Conservation (phyloP, 2,113 vertebrate species). For the Pelecanus crispus region DNA sequence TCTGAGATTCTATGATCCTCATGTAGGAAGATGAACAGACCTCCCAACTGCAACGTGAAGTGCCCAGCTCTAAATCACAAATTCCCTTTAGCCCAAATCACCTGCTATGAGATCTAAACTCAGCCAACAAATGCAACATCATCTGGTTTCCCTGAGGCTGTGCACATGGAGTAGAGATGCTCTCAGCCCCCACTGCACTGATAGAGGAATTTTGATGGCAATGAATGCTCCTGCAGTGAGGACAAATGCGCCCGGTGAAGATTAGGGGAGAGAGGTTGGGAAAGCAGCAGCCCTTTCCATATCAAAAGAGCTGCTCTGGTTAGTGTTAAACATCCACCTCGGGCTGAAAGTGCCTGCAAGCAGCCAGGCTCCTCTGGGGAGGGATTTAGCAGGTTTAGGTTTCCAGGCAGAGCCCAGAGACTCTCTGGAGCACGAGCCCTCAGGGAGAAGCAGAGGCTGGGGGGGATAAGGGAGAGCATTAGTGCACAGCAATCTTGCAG, state of each 20-base stretch:
- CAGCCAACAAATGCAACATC: not conserved
- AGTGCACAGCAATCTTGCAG: not conserved
- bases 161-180: not conserved
- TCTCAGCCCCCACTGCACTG: not conserved
- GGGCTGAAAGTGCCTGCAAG: not conserved
- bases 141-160: not conserved
- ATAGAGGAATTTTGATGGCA: not conserved
- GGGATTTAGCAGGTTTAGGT: not conserved
- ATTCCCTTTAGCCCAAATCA: not conserved
- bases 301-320: not conserved
- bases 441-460: not conserved
- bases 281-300: fast-evolving
- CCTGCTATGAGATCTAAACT: not conserved
- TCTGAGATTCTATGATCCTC: not conserved
- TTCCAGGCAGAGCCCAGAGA: not conserved
- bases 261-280: not conserved
- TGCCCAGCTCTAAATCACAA: not conserved
- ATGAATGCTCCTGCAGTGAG: not conserved
- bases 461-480: not conserved
- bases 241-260: not conserved
- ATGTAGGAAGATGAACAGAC: not conserved
- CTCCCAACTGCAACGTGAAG: fast-evolving
- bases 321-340: not conserved
- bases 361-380: not conserved
- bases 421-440: not conserved